A percentile compares a stretch with the other conserved stretches of the same genome.
Evolutionary conservation across 2,888 invertebrate genomes (phyloP).

Genomic region (Pandemis cinnamomeana): DNA sequence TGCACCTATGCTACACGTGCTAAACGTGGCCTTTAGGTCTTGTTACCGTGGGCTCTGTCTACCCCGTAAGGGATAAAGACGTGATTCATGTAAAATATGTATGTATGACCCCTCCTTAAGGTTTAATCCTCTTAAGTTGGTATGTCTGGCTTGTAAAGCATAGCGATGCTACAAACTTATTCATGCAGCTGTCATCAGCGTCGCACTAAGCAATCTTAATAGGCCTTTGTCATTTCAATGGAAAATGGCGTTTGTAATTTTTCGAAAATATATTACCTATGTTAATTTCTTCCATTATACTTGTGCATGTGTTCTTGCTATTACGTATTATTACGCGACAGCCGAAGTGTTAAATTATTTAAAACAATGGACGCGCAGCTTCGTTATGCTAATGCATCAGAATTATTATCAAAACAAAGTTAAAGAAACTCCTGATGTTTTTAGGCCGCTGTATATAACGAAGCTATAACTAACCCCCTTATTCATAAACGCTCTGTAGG

Average conservation of each 20-base stretch:
- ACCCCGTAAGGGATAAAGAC: too few species aligned
- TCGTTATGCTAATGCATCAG: background rate
- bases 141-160: constrained; percentile 1
- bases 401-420: background rate
- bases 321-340: constrained; percentile 5
- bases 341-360: background rate
- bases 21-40: too few species aligned
- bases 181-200: background rate
- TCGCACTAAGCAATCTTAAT: background rate
- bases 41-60: too few species aligned
- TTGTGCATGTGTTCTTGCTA: background rate
- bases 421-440: background rate
- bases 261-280: constrained; percentile 6
- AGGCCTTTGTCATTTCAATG: background rate
- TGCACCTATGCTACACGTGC: too few species aligned
- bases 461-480: too few species aligned
- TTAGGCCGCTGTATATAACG: too few species aligned
- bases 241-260: background rate
- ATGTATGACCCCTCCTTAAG: background rate
- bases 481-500: too few species aligned
- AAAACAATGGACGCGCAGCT: background rate
- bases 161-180: constrained; percentile 4
- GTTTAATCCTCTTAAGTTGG: background rate
- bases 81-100: background rate
- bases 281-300: constrained; percentile 13